Evolutionary conservation across 2,797 vertebrate genomes (phyloP).

Genomic region (Yasuhikotakia modesta): DNA sequence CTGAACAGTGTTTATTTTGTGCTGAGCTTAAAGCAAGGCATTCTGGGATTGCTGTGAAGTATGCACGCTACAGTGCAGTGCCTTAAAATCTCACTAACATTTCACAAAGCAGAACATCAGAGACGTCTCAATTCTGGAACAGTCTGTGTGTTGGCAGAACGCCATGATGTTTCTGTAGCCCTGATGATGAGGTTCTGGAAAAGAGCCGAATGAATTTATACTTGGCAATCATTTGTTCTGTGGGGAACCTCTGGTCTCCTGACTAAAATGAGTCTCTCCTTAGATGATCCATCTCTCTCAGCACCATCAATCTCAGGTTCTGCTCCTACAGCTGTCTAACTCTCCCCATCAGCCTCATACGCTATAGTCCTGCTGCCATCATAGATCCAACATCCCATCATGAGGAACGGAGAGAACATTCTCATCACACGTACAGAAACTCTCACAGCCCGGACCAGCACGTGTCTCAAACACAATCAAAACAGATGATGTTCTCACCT

Average conservation of each 20-base stretch:
- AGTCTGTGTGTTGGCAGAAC: background rate
- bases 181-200: background rate
- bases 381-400: constrained; percentile 31
- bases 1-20: no score
- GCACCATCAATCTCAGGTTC: constrained; percentile 11
- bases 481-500: background rate
- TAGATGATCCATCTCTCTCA: constrained; percentile 25
- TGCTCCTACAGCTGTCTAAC: background rate
- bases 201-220: background rate
- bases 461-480: background rate
- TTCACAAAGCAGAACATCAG: background rate
- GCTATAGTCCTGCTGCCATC: constrained; percentile 9
- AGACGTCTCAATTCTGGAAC: background rate
- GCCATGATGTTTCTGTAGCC: background rate
- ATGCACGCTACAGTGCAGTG: no score
- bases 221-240: constrained; percentile 14
- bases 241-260: background rate
- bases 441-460: background rate
- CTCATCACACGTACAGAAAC: background rate
- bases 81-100: background rate
- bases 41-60: no score
- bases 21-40: no score
- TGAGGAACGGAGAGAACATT: constrained; percentile 4
- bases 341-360: constrained; percentile 10
- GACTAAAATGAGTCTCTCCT: constrained; percentile 25